Evolutionary conservation across 1,140 invertebrate genomes (phyloP), one percentile per base, ranked within the genome.

Genomic region (Aleiodes sp.): DNA sequence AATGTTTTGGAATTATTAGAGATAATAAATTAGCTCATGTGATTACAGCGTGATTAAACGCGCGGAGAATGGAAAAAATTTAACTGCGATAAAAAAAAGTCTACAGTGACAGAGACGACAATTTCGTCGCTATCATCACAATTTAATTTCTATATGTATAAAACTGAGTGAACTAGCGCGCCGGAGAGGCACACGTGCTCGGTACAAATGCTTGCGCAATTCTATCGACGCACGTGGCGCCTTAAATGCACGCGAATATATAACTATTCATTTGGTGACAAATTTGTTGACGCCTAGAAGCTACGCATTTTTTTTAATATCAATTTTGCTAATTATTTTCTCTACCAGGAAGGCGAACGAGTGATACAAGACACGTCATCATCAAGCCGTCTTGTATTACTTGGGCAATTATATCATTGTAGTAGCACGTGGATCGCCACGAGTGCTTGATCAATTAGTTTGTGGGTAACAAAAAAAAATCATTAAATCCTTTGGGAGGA

Each of bases 111-210:
- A n/a, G n/a, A n/a, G n/a, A n/a, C n/a, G n/a, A n/a, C n/a, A n/a
- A n/a, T n/a, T n/a, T n/a, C 2, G n/a, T 4, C n/a, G 14, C n/a
- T 19, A 19, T 16, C 46, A 24, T 24, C 21, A 24, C 46, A 52
- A 52, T 52, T n/a, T n/a, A n/a, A n/a, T n/a, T n/a, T 52, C 19
- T 6, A 52, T 19, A 21, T 21, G 46, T 52, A 52, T 21, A 43
- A 16, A 43, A 43, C 12, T 16, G n/a, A 43, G 39, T 43, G 39
- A 43, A 43, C 39, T 16, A 43, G 39, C n/a, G n/a, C n/a, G 39
- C 39, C n/a, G 39, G n/a, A 43, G 7, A 24, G n/a, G 12, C 46
- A 52, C 46, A 52, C 46, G 46, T 52, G 46, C 46, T 52, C 46
- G 19, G 46, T 52, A 52, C 46, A 52, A 16, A 52, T 9, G 21